Evolutionary conservation across 2,888 invertebrate genomes (phyloP), one percentile per base, ranked within the genome.

Genomic region (Coremacera marginata): DNA sequence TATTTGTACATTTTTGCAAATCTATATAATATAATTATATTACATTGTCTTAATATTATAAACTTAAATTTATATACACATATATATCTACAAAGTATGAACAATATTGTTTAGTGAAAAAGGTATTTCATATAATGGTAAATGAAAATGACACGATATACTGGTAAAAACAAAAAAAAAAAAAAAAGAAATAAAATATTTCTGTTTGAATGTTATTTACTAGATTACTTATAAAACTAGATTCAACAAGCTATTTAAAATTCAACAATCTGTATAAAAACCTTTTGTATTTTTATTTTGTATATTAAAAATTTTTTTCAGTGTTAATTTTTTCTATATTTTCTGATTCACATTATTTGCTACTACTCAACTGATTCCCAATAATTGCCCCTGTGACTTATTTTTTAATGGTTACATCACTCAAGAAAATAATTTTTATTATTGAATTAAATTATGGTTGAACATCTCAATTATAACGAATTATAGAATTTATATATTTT

Each of bases 281-380:
- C 37, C 60, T 37, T 34, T 55, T 73, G 70, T 49, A 57, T 65
- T 73, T 68, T 19, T 70, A 63, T 70, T 34, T 37, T 60, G 8
- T 71, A 77, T 57, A 77, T 74, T 74, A 31, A 78, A 76, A 78
- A 72, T 1, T 49, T 44, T 63, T 73, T 76, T 73, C 70, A 51
- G 68, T 70, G 60, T n/a, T 71, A 55, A 70, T 37, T 70, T 51
- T 49, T 71, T 77, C 27, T 63, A 71, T 55, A 75, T 72, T 70
- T 70, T 75, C 60, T n/a, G 75, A 71, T 77, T 75, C 67, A 62
- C 11, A 44, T 11, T 2, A 11, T 44, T 11, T 44, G 11, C 14
- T 44, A 11, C 44, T 7, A 11, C 44, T 44, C 11, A 11, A 44
- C 11, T 14, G 8, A 7, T 37, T 37, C 37, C 37, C 5, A 37